Base-by-base conservation (phyloP, 2,888 invertebrate species). In the Tenodera sinensis region DNA sequence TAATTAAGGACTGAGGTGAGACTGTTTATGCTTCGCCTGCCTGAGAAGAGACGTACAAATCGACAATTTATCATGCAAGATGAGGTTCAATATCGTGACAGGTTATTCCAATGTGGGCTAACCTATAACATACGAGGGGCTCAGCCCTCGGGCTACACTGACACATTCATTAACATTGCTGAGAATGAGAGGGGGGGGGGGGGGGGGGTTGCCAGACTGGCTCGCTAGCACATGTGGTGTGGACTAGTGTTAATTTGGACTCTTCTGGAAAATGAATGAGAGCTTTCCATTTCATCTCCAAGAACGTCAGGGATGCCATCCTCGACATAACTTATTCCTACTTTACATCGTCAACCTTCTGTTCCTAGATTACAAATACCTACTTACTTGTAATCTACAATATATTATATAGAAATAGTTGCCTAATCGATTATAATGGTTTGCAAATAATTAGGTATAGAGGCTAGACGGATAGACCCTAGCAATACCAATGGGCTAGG, bases 61-160 rank as follows among this genome's bases (percentile, higher is more conserved):
- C 89, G 86, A 89, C 85, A 89, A 89, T 89, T 89, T 89, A 89
- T 89, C 86, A 89, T 85, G 85, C 85, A 83, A 85, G 88, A 89
- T 85, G 88, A 82, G 89, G 89, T 89, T 89, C 89, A 89, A 47
- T 89, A 89, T 83, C 83, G 83, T 89, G 89, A 89, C 89, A 85
- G 87, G 87, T 87, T 87, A 87, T 87, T 34, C 83, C 87, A n/a
- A 87, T 87, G 71, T 71, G 54, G 54, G 54, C 54, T 71, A 71
- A 71, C 54, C 54, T 71, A 71, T 84, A 87, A 87, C 87, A 82
- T 87, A 87, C 34, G 87, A 87, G 87, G 20, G 81, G 9, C 30
- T 28, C 85, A 84, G 71, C 87, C 83, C 87, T 34, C 12, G 12
- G 34, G 87, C 83, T n/a, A n/a, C 82, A n/a, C 87, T 87, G 87